Evolutionary conservation across 92 coral and sea anemone species (phyloP), one percentile per base, ranked within the genome.

Genomic region (Desmophyllum pertusum): DNA sequence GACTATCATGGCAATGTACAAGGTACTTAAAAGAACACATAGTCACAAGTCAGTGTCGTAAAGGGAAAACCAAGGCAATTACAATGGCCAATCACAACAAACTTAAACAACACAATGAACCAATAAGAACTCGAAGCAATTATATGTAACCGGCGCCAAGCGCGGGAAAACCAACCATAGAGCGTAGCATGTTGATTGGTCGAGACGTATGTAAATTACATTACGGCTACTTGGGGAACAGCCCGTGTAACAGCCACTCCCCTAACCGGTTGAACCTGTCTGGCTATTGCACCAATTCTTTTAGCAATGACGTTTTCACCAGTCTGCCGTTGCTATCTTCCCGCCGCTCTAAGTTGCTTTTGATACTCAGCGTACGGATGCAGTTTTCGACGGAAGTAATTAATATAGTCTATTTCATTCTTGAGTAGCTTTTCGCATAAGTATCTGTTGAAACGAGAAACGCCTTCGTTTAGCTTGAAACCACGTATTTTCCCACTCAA

Each of bases 351-450:
- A 21, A 92, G 42, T 13, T 85, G 95, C 73, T 76, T 85, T 51
- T 94, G 99, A 78, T 96, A 96, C 40, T 93, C 93, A 9, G 78
- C 84, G 37, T 45, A 52, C 7, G 99, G 99, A 52, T 92, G 85
- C 45, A 88, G 86, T 69, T 96, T 96, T 23, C 72, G 70, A 2
- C 99, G 92, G 82, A 96, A 96, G 73, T 96, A 96, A 37, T 92
- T 87, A 39, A 96, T 87, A 59, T 96, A 96, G 15, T 90, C 89
- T 9, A 92, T 85, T 79, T 96, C 99, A 73, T 96, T 95, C n/a
- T 94, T 94, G 10, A 96, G 78, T 45, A 96, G 85, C 81, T 96
- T 96, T 77, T 92, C 78, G 73, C 99, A 96, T 50, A 96, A 94
- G 75, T 96, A 96, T 69, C 92, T 84, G 61, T 96, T 90, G 52